Conservation (phyloP, 2,797 vertebrate genomes). For the Rhinophrynus dorsalis region DNA sequence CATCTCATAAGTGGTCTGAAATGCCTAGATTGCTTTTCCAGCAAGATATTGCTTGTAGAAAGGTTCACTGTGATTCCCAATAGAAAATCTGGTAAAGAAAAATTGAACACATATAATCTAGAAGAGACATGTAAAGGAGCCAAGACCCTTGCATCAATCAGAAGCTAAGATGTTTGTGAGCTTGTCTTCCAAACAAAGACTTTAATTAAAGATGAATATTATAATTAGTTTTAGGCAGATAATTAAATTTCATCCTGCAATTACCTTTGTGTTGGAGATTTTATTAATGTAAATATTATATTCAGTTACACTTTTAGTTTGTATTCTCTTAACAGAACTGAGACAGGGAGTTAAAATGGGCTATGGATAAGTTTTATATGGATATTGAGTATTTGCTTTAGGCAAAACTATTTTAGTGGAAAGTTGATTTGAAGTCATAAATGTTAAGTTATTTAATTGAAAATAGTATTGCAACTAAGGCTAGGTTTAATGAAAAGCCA, state of each 20-base stretch:
- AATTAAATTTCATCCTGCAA: constrained; percentile 18
- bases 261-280: constrained; percentile 25
- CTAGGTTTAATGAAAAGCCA: too few relatives aligned
- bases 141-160: constrained; percentile 7
- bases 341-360: constrained; percentile 9
- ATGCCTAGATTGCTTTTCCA: neutral
- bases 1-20: constrained; percentile 3
- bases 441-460: constrained; percentile 11
- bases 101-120: constrained; percentile 4
- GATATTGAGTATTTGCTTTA: too few relatives aligned
- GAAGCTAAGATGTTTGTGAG: neutral
- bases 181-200: neutral
- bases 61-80: constrained; percentile 8
- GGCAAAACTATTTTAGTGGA: too few relatives aligned
- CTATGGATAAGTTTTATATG: too few relatives aligned
- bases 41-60: constrained; percentile 7
- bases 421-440: too few relatives aligned
- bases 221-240: neutral
- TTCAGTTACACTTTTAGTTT: constrained; percentile 6
- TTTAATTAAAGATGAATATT: constrained; percentile 2
- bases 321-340: neutral
- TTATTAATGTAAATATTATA: constrained; percentile 31
- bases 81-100: constrained; percentile 13
- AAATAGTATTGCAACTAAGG: constrained; percentile 20
- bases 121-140: neutral